phyloP scores from a whole-genome alignment of 2,888 invertebrate species.

The Zygothrica quintamaculata region DNA sequence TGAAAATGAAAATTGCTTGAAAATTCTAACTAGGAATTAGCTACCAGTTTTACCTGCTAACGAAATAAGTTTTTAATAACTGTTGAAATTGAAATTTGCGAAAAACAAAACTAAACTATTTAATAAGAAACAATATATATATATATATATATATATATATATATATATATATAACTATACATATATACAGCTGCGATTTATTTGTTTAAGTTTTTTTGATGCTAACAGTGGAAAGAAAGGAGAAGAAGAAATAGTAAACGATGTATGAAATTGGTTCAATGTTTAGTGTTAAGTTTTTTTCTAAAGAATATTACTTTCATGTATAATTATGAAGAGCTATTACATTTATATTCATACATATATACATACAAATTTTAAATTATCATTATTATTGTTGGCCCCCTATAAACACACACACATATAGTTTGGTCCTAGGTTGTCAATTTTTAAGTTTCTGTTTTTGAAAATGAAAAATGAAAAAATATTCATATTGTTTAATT shows the following conservation, averaged over 20 bases:
- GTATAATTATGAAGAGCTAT: conserved; percentile 60
- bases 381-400: conserved; percentile 54
- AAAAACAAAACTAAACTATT: conserved; percentile 40
- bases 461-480: conserved; percentile 40
- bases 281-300: conserved; percentile 65
- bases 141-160: conserved; percentile 15
- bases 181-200: conserved; percentile 75
- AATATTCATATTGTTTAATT: conserved; percentile 37
- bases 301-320: too few relatives aligned
- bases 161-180: conserved; percentile 30
- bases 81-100: conserved; percentile 40
- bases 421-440: conserved; percentile 57
- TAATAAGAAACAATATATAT: conserved; percentile 13
- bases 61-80: conserved; percentile 65
- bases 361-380: conserved; percentile 33
- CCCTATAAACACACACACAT: conserved; percentile 10
- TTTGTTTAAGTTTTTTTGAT: conserved; percentile 69
- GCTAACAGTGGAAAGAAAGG: conserved; percentile 46
- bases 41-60: conserved; percentile 84
- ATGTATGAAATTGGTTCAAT: conserved; percentile 71
- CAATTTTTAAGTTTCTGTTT: conserved; percentile 71
- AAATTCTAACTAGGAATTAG: conserved; percentile 58
- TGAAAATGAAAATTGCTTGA: conserved; percentile 6
- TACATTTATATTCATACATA: conserved; percentile 41
- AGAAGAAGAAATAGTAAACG: too few relatives aligned